phyloP scores from a whole-genome alignment of 2,113 vertebrate genomes.

The Rhombomys opimus region DNA sequence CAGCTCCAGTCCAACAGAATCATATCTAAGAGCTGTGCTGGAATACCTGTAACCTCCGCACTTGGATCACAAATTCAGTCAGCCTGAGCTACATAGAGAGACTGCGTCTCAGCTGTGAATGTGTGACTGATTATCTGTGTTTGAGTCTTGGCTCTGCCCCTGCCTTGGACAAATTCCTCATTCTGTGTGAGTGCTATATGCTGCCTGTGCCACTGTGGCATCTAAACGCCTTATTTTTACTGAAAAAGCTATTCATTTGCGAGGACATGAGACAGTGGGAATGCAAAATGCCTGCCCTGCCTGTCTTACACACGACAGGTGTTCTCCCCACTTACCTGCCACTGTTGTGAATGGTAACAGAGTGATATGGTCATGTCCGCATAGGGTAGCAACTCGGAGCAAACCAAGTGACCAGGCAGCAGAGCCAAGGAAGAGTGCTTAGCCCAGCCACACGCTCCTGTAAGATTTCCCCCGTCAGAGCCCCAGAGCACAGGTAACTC shows the following conservation, averaged over 20 bases:
- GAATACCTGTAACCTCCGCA: not conserved
- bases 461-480: not conserved
- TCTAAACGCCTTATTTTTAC: not conserved
- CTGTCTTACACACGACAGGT: not conserved
- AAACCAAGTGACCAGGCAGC: not conserved
- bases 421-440: not conserved
- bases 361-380: accelerated
- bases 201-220: not conserved
- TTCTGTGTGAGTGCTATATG: not conserved
- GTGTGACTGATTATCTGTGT: not conserved
- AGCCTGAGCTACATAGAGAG: not conserved
- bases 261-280: accelerated
- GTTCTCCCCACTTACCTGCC: not conserved
- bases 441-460: not conserved
- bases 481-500: constrained; percentile 74
- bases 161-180: not conserved
- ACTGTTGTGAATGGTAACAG: accelerated
- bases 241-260: accelerated
- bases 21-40: not conserved
- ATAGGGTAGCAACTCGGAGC: accelerated
- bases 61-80: not conserved
- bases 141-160: not conserved
- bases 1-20: not conserved
- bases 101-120: not conserved
- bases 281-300: accelerated